phyloP scores from a whole-genome alignment of 2,888 invertebrate genomes.

The Autographa pulchrina region DNA sequence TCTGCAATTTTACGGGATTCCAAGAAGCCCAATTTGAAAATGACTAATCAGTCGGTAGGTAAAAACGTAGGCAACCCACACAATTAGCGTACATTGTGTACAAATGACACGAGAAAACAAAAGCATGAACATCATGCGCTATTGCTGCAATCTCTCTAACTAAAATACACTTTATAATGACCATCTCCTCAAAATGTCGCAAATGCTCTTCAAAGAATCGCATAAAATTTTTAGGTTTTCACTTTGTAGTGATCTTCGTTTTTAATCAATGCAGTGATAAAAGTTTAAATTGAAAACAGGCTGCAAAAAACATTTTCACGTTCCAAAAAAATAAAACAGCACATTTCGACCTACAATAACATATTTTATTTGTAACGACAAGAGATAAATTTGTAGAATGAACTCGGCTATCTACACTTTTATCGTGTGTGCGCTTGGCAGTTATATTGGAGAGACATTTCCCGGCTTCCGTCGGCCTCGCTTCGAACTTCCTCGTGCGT shows the following conservation, averaged over 20 bases:
- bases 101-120: neutral
- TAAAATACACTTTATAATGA: no score
- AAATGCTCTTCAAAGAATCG: neutral
- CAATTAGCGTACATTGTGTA: neutral
- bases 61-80: slow-evolving; percentile 29
- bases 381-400: slow-evolving; percentile 58
- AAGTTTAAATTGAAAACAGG: slow-evolving; percentile 7
- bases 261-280: neutral
- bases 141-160: neutral
- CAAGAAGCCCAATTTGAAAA: slow-evolving; percentile 70
- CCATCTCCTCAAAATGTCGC: neutral
- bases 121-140: slow-evolving; percentile 10
- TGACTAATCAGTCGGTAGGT: slow-evolving; percentile 62
- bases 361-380: slow-evolving; percentile 32
- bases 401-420: slow-evolving; percentile 50
- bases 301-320: neutral
- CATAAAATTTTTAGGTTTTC: neutral
- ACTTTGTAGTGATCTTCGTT: neutral
- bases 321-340: slow-evolving; percentile 31
- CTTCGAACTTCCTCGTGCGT: slow-evolving; percentile 69
- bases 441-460: slow-evolving; percentile 67
- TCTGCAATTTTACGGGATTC: slow-evolving; percentile 76
- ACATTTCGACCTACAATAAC: slow-evolving; percentile 15
- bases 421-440: slow-evolving; percentile 49
- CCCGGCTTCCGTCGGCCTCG: slow-evolving; percentile 70